Evolutionary conservation across 1,140 invertebrate genomes (phyloP), one percentile per base, ranked within the genome.

Genomic region (Diorhabda elongata): DNA sequence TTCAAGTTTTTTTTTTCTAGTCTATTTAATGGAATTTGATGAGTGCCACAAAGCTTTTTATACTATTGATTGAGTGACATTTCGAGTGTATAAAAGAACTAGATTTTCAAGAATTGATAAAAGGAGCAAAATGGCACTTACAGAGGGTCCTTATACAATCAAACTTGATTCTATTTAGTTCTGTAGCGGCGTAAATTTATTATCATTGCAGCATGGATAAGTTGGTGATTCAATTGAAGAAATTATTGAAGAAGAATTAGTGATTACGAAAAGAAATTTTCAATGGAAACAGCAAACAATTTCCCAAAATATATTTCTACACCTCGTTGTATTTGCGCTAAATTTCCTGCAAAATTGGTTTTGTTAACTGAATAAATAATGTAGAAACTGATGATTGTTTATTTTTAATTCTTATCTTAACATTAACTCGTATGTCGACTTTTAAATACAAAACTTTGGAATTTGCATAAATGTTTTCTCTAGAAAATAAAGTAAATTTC

Each of bases 101-200:
- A 52, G 47, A 52, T 52, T 52, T 52, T 52, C 47, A 52, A 52
- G 61, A 47, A 63, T 45, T 42, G 61, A 26, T 45, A 45, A n/a
- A n/a, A 45, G n/a, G 11, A 52, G 47, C n/a, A 52, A 52, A 52
- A 52, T 52, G 47, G 47, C 47, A 52, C 47, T 52, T 52, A 6
- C n/a, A 8, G n/a, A 52, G 47, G 47, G 6, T 4, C 47, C 4
- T 52, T 52, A 8, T 52, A 26, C 26, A 11, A 26, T 7, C 44
- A 63, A 26, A 47, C 11, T 44, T 63, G 4, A 26, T 42, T 11
- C 45, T 3, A 44, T 5, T 5, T 11, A 6, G 61, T 63, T 45
- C 3, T n/a, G 45, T 52, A 52, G 47, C 26, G 26, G 26, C 26
- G 26, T 26, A 26, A 26, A 26, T 26, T 26, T 26, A 26, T 26